Percentiles rank a stretch among this genome's conserved stretches.
Conservation (phyloP, 2,113 vertebrate species). For the Apodemus speciosus region DNA sequence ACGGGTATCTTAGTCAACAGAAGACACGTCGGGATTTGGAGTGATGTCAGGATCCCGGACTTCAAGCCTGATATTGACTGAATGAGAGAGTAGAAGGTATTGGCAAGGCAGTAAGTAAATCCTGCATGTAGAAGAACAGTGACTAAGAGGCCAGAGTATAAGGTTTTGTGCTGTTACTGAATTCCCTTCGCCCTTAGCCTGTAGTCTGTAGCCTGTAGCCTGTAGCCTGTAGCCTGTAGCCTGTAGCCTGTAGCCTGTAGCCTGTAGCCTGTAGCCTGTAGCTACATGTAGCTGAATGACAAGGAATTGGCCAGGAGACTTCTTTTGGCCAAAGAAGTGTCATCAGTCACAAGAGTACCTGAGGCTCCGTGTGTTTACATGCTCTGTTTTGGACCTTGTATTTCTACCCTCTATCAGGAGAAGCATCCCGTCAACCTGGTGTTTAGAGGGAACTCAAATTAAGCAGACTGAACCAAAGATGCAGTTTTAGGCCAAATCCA, state of each 20-base stretch:
- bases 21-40: background rate
- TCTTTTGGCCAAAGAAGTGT: background rate
- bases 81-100: background rate
- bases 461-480: background rate
- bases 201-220: too few species aligned
- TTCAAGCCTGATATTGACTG: background rate
- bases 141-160: background rate
- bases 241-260: background rate
- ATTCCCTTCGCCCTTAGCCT: background rate
- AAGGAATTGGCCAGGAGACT: background rate
- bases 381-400: background rate
- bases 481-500: background rate
- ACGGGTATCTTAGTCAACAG: background rate
- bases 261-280: background rate
- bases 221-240: background rate
- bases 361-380: background rate
- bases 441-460: background rate
- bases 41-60: conserved; percentile 41
- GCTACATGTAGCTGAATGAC: background rate
- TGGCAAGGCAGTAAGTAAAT: background rate
- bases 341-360: background rate
- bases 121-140: background rate
- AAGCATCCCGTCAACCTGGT: conserved; percentile 10
- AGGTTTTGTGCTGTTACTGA: background rate
- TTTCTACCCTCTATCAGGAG: background rate